A percentile compares a stretch with the other conserved stretches of the same genome.
These are phyloP conservation scores for Himalopsyche tibetana DNA, from an alignment of 2,888 invertebrate genomes.

Conservation along the genomic window DNA sequence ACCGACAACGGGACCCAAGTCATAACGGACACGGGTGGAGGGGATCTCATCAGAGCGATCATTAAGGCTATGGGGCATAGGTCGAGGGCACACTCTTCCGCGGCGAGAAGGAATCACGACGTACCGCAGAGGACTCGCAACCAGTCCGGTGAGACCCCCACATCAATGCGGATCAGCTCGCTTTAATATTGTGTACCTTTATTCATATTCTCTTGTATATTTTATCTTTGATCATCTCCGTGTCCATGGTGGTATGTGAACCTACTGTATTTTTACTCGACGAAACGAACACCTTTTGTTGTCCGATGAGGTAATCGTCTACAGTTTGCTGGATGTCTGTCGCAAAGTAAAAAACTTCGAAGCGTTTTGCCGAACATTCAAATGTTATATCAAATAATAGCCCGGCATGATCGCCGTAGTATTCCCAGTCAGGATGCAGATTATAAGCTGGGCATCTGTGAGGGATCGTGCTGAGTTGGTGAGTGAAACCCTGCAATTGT, in stretches of 20 bases:
- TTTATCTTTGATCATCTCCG: slow-evolving; percentile 39
- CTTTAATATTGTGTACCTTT: slow-evolving; percentile 42
- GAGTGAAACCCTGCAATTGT: slow-evolving; percentile 64
- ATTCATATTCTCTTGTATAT: slow-evolving; percentile 31
- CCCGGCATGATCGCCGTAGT: not conserved
- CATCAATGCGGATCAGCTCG: slow-evolving; percentile 36
- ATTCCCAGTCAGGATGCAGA: not conserved
- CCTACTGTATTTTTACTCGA: slow-evolving; percentile 31
- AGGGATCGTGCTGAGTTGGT: slow-evolving; percentile 41
- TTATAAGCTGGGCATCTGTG: not conserved
- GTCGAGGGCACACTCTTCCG: slow-evolving; percentile 69
- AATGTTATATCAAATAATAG: not conserved
- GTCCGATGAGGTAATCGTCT: slow-evolving; percentile 22
- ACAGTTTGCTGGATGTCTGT: slow-evolving; percentile 37
- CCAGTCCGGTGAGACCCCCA: slow-evolving; percentile 59
- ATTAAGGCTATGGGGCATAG: slow-evolving; percentile 72
- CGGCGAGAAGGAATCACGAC: slow-evolving; percentile 58
- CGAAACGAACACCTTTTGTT: slow-evolving; percentile 4
- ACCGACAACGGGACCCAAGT: slow-evolving; percentile 81
- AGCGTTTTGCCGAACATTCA: not conserved
- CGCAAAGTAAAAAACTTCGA: slow-evolving; percentile 24
- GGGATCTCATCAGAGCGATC: slow-evolving; percentile 76
- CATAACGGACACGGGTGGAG: slow-evolving; percentile 77
- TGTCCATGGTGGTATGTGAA: slow-evolving; percentile 42
- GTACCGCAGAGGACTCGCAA: slow-evolving; percentile 62